phyloP scores from a whole-genome alignment of 2,888 invertebrate genomes.

The Netelia fuscicornis region DNA sequence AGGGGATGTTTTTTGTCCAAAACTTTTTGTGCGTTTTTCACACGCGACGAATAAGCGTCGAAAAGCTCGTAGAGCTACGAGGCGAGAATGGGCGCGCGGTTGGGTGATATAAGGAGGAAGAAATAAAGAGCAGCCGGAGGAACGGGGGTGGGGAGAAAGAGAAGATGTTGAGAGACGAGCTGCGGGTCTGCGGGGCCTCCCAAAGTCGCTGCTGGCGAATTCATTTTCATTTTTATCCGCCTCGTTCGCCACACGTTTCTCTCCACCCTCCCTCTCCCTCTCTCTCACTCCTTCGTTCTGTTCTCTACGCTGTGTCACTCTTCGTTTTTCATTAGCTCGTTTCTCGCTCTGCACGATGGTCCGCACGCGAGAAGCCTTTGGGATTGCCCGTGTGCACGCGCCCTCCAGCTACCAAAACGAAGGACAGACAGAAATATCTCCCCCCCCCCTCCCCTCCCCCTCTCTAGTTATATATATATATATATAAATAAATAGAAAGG shows the following conservation, averaged over 20 bases:
- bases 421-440: conserved; percentile 21
- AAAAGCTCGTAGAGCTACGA: conserved; percentile 15
- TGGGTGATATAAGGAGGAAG: conserved; percentile 37
- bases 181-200: conserved; percentile 68
- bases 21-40: conserved; percentile 7
- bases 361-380: conserved; percentile 53
- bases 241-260: conserved; percentile 35
- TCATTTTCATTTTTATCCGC: conserved; percentile 74
- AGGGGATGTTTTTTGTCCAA: neutral
- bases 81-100: conserved; percentile 10
- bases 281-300: conserved; percentile 25
- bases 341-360: conserved; percentile 62
- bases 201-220: conserved; percentile 71
- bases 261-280: conserved; percentile 24
- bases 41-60: conserved; percentile 26
- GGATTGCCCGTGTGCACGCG: conserved; percentile 50
- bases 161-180: conserved; percentile 56
- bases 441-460: neutral
- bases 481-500: conserved; percentile 14
- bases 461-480: neutral
- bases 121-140: neutral
- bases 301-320: conserved; percentile 41
- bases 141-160: conserved; percentile 13
- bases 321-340: conserved; percentile 67
- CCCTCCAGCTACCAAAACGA: conserved; percentile 16